Evolutionary conservation across 2,113 vertebrate species (phyloP), one percentile per base, ranked within the genome.

Genomic region (Spizaetus ornatus): DNA sequence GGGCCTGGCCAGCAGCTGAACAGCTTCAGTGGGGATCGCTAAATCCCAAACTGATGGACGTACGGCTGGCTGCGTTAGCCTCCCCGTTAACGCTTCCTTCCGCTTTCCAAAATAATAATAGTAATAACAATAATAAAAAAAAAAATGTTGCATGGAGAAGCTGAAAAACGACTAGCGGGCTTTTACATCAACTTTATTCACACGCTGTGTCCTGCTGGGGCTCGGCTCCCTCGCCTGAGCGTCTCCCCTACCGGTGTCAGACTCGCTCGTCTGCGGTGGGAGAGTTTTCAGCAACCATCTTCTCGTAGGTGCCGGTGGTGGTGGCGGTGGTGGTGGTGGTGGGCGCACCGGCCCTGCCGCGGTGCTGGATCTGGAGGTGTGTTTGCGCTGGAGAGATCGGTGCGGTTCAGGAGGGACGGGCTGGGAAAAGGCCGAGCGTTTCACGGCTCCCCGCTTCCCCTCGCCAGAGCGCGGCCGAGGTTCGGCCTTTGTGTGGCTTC

Each of bases 401-500:
- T 61, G 59, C 3, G 7, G 36, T 59, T 76, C 45, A 2, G 45
- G 61, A 78, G 62, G 47, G 82, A 27, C 13, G 14, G 78, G 55
- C 70, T 83, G 10, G 52, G 58, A 53, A 76, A 45, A 90, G 61
- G 82, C 74, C 1, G 29, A 80, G 82, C 0, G 3, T 94, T 58
- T 48, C 47, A 3, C 2, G 7, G 58, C 74, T 90, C 52, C 71
- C 36, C 6, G 26, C 61, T 16, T 82, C 48, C 62, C 58, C 67
- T 62, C 3, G 3, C 40, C 53, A 1, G 82, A 76, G 73, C 13
- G 3, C 1, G 9, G 81, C 94, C 21, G 13, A 65, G 82, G 53
- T 96, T 94, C 4, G 96, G 91, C 97, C 96, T 97, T 95, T 96
- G 94, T 89, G 86, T 88, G 90, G 80, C 88, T 95, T 88, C 2